Conservation (phyloP, 2,888 invertebrate genomes). For the Drosophila vallismaia region DNA sequence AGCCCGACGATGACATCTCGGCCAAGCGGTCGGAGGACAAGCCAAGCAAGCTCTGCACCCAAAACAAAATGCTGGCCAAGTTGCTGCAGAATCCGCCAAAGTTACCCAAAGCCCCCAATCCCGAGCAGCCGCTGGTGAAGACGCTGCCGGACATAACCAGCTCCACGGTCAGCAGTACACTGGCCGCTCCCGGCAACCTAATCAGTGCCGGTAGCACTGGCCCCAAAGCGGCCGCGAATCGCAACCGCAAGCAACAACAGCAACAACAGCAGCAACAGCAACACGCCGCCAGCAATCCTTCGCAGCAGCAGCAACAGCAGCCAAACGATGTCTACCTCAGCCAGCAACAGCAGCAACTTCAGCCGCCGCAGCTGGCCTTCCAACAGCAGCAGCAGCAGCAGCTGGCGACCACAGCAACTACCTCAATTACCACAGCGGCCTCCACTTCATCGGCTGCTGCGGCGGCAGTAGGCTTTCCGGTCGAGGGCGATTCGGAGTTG, state of each 20-base stretch:
- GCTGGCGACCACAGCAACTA: conserved; percentile 80
- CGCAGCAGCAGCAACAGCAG: conserved; percentile 69
- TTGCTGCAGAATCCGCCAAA: conserved; percentile 91
- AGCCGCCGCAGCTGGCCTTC: conserved; percentile 65
- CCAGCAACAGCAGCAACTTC: conserved; percentile 76
- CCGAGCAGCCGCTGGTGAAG: conserved; percentile 81
- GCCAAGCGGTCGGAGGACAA: conserved; percentile 83
- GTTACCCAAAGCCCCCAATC: conserved; percentile 85
- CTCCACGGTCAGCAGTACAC: conserved; percentile 71
- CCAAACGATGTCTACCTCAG: conserved; percentile 83
- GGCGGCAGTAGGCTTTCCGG: conserved; percentile 48
- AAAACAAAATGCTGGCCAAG: conserved; percentile 93
- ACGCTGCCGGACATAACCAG: conserved; percentile 83
- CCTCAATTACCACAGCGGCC: conserved; percentile 80
- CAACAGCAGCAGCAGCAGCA: conserved; percentile 67
- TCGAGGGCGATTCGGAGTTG: conserved; percentile 87
- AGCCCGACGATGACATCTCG: conserved; percentile 85
- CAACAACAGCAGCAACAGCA: conserved; percentile 84
- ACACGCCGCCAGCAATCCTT: conserved; percentile 82
- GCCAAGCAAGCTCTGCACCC: conserved; percentile 90
- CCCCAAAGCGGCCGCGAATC: conserved; percentile 82
- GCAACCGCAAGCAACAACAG: conserved; percentile 84
- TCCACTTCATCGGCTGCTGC: conserved; percentile 64
- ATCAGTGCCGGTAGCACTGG: conserved; percentile 71
- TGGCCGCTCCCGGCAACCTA: conserved; percentile 69